Percentiles rank a stretch among this genome's conserved stretches.
Conservation (phyloP, 2,113 vertebrate species). For the Equus przewalskii region DNA sequence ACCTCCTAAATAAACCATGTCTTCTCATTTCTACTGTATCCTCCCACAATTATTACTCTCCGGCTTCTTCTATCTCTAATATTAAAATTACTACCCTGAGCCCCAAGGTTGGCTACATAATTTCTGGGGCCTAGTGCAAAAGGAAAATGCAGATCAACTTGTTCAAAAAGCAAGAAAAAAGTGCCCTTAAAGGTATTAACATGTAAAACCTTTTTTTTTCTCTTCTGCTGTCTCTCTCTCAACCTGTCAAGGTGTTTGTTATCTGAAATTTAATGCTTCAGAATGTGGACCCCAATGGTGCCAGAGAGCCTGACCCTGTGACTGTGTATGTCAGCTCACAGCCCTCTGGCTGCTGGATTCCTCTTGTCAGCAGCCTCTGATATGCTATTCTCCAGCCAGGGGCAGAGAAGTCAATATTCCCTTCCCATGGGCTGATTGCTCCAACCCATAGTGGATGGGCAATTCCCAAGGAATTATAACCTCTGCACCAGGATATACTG, state of each 20-base stretch:
- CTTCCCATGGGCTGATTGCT: neutral
- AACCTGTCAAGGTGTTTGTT: neutral
- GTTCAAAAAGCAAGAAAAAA: neutral
- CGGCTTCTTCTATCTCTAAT: neutral
- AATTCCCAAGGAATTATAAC: neutral
- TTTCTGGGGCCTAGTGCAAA: neutral
- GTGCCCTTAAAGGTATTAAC: neutral
- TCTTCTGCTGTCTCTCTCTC: neutral
- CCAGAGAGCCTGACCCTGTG: fast-evolving
- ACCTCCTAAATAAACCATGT: neutral
- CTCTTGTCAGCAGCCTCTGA: too few relatives aligned
- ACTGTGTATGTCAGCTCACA: neutral
- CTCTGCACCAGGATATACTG: neutral
- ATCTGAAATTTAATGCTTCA: neutral
- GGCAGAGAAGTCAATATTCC: neutral
- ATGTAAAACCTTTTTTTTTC: neutral
- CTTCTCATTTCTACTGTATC: neutral
- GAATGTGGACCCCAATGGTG: fast-evolving
- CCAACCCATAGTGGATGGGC: neutral
- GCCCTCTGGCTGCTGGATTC: neutral
- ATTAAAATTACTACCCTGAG: neutral
- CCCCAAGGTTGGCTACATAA: neutral
- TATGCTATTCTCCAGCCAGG: too few relatives aligned
- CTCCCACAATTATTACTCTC: neutral
- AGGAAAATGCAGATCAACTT: neutral